Evolutionary conservation across 2,797 vertebrate genomes (phyloP).

Genomic region (Sebastes hopkinsi): DNA sequence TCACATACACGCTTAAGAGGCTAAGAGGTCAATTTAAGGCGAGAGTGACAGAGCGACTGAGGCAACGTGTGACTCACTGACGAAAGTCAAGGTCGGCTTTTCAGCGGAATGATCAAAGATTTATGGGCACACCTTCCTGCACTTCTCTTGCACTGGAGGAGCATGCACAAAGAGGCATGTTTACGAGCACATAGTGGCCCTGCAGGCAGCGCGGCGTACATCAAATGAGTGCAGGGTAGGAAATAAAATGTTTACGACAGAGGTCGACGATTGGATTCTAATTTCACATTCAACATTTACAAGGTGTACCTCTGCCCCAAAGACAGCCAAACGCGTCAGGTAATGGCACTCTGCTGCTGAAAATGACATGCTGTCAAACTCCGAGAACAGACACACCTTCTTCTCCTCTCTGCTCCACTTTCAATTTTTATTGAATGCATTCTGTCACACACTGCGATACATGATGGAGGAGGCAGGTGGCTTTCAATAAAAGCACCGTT

Average conservation of each 20-base stretch:
- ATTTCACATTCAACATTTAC: slow-evolving; percentile 77
- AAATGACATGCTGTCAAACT: slow-evolving; percentile 65
- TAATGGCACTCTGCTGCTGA: slow-evolving; percentile 51
- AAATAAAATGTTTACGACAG: slow-evolving; percentile 71
- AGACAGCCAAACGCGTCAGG: slow-evolving; percentile 30
- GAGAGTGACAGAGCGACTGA: slow-evolving; percentile 43
- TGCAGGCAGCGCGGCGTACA: slow-evolving; percentile 28
- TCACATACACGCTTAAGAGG: background rate
- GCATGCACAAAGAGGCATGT: slow-evolving; percentile 50
- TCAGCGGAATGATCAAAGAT: slow-evolving; percentile 60
- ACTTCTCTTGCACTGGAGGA: slow-evolving; percentile 50
- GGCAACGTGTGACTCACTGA: slow-evolving; percentile 39
- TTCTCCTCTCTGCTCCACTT: slow-evolving; percentile 34
- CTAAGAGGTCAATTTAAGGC: slow-evolving; percentile 33
- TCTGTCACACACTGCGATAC: slow-evolving; percentile 44
- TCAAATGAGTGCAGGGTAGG: slow-evolving; percentile 42
- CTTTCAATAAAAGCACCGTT: slow-evolving; percentile 36
- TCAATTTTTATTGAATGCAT: slow-evolving; percentile 49
- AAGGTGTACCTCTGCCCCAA: slow-evolving; percentile 47
- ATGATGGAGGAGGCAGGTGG: slow-evolving; percentile 42
- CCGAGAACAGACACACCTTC: slow-evolving; percentile 34
- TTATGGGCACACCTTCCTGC: slow-evolving; percentile 50
- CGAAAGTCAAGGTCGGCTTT: slow-evolving; percentile 63
- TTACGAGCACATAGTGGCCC: slow-evolving; percentile 58
- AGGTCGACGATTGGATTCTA: slow-evolving; percentile 69